phyloP scores from a whole-genome alignment of 2,797 vertebrate species.

The Urosaurus nigricauda region DNA sequence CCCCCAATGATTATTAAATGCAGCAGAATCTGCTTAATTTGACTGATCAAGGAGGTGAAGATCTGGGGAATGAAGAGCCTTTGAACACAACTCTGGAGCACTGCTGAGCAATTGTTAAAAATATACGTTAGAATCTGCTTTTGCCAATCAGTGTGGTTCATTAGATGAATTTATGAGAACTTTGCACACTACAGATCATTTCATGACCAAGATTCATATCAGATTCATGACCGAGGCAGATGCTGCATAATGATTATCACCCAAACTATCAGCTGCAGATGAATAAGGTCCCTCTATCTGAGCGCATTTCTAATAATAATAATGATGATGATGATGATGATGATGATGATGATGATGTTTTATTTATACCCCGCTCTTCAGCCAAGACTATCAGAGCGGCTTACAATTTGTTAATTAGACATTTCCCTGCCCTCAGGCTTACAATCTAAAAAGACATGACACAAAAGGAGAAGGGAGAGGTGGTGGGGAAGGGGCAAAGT shows the following conservation, averaged over 20 bases:
- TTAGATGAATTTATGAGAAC: background rate
- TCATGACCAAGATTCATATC: no score
- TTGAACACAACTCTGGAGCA: slow-evolving; percentile 41
- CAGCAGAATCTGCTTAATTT: slow-evolving; percentile 37
- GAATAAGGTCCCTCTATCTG: slow-evolving; percentile 14
- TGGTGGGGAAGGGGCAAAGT: no score
- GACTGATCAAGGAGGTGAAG: slow-evolving; percentile 42
- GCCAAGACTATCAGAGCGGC: no score
- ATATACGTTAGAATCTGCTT: background rate
- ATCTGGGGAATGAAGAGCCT: slow-evolving; percentile 30
- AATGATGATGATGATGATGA: no score
- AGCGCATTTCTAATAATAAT: slow-evolving; percentile 36
- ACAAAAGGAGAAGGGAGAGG: no score
- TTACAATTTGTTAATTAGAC: no score
- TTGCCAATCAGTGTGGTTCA: slow-evolving; percentile 39
- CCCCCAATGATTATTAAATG: slow-evolving; percentile 34
- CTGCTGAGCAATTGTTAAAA: slow-evolving; percentile 41
- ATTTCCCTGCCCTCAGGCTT: no score
- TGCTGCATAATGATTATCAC: slow-evolving; percentile 40
- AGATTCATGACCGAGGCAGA: slow-evolving; percentile 44
- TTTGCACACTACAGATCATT: rapidly evolving
- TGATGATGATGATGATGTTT: no score
- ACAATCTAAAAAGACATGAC: no score
- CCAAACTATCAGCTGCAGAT: background rate
- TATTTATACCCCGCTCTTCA: no score